Percentiles rank a stretch among this genome's conserved stretches.
Evolutionary conservation across 2,888 invertebrate genomes (phyloP).

Genomic region (Melanophora roralis): DNA sequence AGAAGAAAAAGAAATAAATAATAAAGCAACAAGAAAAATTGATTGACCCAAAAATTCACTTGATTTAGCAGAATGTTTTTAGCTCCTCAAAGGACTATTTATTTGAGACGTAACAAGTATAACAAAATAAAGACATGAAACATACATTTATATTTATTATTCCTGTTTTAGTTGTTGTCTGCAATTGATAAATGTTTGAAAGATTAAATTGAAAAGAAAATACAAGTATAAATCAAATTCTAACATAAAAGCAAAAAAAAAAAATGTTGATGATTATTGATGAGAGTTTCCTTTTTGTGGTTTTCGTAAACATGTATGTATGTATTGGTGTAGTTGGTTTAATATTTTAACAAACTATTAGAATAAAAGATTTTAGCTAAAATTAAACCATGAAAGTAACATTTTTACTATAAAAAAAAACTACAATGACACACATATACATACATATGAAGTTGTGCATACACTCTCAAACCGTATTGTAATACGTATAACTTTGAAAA

Average conservation of each 20-base stretch:
- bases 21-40: conserved; percentile 24
- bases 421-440: neutral
- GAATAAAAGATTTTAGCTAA: neutral
- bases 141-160: conserved; percentile 10
- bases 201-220: conserved; percentile 40
- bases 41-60: conserved; percentile 58
- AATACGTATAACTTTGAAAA: neutral
- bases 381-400: neutral
- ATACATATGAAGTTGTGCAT: too few species aligned
- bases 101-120: neutral
- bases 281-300: conserved; percentile 2
- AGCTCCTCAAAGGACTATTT: neutral
- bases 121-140: neutral
- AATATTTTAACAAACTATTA: conserved; percentile 27
- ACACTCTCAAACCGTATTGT: neutral
- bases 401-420: neutral
- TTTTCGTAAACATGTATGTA: neutral
- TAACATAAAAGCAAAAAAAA: conserved; percentile 8
- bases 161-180: neutral
- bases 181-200: conserved; percentile 40
- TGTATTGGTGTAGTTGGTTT: conserved; percentile 29
- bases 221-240: conserved; percentile 37
- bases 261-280: conserved; percentile 39
- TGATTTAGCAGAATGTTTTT: conserved; percentile 34
- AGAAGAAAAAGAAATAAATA: conserved; percentile 9